Conservation (phyloP, 1,140 invertebrate genomes). For the Cherax quadricarinatus region DNA sequence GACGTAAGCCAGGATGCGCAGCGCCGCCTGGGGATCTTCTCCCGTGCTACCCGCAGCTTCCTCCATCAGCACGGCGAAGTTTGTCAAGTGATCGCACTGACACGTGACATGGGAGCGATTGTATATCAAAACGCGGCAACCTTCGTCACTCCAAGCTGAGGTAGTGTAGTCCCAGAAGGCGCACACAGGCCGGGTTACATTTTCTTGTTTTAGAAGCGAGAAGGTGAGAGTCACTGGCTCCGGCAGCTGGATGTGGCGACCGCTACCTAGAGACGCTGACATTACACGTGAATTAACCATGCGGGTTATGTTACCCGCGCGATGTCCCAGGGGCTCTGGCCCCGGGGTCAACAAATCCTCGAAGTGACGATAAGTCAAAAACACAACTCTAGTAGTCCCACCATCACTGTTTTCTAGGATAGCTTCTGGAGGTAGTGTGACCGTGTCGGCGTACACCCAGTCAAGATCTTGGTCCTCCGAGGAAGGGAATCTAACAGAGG, state of each 20-base stretch:
- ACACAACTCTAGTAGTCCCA: constrained; percentile 83
- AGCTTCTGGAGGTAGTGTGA: constrained; percentile 87
- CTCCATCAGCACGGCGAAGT: constrained; percentile 97
- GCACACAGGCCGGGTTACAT: constrained; percentile 93
- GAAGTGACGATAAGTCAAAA: constrained; percentile 78
- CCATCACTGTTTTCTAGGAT: constrained; percentile 88
- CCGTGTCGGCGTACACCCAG: constrained; percentile 83
- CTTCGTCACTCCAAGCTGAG: constrained; percentile 93
- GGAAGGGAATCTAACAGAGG: constrained; percentile 84
- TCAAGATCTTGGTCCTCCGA: constrained; percentile 83
- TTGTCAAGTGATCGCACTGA: constrained; percentile 95
- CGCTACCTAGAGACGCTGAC: constrained; percentile 87
- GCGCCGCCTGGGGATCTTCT: constrained; percentile 79
- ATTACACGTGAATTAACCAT: constrained; percentile 92
- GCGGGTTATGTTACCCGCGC: constrained; percentile 47
- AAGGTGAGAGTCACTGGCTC: constrained; percentile 90
- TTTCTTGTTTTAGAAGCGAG: constrained; percentile 83
- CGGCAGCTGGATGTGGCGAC: constrained; percentile 88
- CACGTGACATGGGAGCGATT: constrained; percentile 94
- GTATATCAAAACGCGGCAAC: constrained; percentile 87
- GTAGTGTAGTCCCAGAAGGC: constrained; percentile 95
- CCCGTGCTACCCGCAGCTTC: constrained; percentile 82
- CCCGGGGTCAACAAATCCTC: constrained; percentile 75
- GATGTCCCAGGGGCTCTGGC: constrained; percentile 40
- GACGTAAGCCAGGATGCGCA: constrained; percentile 89